Evolutionary conservation across 2,888 invertebrate genomes (phyloP).

Genomic region (Mythimna vitellina): DNA sequence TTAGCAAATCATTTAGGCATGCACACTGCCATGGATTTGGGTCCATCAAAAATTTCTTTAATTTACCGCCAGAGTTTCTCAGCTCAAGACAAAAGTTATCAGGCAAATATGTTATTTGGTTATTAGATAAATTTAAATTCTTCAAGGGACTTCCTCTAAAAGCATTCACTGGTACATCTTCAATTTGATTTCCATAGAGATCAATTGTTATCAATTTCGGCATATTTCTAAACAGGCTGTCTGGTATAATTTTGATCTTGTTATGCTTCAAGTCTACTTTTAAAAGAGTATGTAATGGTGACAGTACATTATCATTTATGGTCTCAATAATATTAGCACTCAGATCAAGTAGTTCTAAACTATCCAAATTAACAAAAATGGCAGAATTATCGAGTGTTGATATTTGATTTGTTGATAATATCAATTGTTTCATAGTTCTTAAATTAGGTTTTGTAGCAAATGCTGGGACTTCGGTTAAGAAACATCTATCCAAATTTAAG

Average conservation of each 20-base stretch:
- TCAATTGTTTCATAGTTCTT: slow-evolving; percentile 75
- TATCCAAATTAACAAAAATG: slow-evolving; percentile 67
- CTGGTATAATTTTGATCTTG: slow-evolving; percentile 74
- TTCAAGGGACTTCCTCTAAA: slow-evolving; percentile 78
- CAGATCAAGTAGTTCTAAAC: slow-evolving; percentile 78
- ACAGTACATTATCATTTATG: slow-evolving; percentile 75
- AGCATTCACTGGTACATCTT: slow-evolving; percentile 76
- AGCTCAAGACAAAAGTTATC: slow-evolving; percentile 83
- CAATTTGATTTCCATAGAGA: slow-evolving; percentile 78
- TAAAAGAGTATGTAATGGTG: slow-evolving; percentile 75
- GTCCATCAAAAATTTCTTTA: slow-evolving; percentile 80
- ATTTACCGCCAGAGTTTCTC: slow-evolving; percentile 75
- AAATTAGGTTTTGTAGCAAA: slow-evolving; percentile 76
- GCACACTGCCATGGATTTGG: slow-evolving; percentile 87
- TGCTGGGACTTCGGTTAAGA: slow-evolving; percentile 70
- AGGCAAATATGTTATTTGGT: slow-evolving; percentile 79
- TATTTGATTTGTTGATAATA: slow-evolving; percentile 79
- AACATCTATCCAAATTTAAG: slow-evolving; percentile 73
- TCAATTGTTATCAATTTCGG: slow-evolving; percentile 74
- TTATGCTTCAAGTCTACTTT: slow-evolving; percentile 77
- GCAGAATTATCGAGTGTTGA: slow-evolving; percentile 68
- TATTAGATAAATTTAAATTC: slow-evolving; percentile 79
- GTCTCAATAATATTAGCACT: slow-evolving; percentile 75
- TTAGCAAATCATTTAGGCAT: slow-evolving; percentile 78
- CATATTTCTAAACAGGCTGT: slow-evolving; percentile 75